Base-by-base conservation (phyloP, 2,888 invertebrate species). In the Anoplius nigerrimus region DNA sequence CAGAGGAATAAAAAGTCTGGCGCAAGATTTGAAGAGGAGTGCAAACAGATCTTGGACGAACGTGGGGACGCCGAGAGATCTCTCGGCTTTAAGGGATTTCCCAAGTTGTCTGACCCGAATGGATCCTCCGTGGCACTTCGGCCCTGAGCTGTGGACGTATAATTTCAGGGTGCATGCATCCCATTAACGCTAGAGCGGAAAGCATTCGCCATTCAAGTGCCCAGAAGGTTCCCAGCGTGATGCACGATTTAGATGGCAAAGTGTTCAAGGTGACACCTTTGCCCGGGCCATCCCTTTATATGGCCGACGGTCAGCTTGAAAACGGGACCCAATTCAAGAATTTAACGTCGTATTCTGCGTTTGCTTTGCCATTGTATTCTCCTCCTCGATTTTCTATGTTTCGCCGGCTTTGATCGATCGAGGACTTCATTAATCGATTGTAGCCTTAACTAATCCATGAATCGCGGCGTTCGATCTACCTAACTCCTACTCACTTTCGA, bases 71-170 rank as follows among this genome's bases (percentile, higher is more conserved):
- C 18, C 71, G 46, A 21, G 68, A 54, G 74, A 73, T 72, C 70
- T 72, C 67, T 79, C 71, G 55, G 70, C 79, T 78, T 79, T 74
- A 76, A 74, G 74, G 74, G 76, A 78, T 78, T 72, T 79, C 70
- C 63, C 76, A 59, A 65, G 74, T 66, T 61, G 63, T 61, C 59
- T 75, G 73, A 75, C 73, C 76, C 69, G 66, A 67, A 70, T 73
- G 69, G 67, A 71, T 69, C 63, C 60, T 45, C 8, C 45, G 57
- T 22, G 61, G 46, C 63, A 16, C 56, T 56, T 46, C 54, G 43
- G 53, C 54, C 42, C 21, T 34, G 59, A 63, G 53, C 15, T 45
- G 27, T 52, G 46, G 27, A 51, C 51, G 48, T 34, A 63, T 60
- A 22, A 62, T 59, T 59, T 62, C 62, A 55, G 46, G 34, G 54